Conservation (phyloP, 2,888 invertebrate species). For the Chymomyza caudatula region DNA sequence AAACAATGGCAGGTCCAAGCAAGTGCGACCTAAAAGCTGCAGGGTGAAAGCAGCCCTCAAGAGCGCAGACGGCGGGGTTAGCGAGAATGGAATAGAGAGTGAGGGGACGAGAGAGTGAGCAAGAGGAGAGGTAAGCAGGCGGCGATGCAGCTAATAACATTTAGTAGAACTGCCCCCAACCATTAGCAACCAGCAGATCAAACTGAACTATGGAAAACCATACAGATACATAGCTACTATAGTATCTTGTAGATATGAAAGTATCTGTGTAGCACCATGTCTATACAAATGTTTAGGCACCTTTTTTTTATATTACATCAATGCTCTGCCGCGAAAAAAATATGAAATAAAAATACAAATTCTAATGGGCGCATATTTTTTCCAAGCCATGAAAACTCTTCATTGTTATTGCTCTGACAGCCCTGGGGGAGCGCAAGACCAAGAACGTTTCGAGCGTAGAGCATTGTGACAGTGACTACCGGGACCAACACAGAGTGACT, state of each 20-base stretch:
- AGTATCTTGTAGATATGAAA: not conserved
- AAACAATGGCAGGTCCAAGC: constrained; percentile 36
- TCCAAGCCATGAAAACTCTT: constrained; percentile 37
- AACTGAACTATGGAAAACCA: not conserved
- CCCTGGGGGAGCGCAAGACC: not conserved
- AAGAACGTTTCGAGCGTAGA: not conserved
- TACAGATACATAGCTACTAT: not conserved
- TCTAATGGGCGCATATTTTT: constrained; percentile 49
- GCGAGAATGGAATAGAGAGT: not conserved
- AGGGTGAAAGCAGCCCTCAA: not conserved
- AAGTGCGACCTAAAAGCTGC: constrained; percentile 6
- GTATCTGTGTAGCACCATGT: constrained; percentile 16
- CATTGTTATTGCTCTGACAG: constrained; percentile 32
- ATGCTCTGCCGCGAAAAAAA: constrained; percentile 33
- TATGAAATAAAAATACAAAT: constrained; percentile 33
- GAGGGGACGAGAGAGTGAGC: constrained; percentile 12
- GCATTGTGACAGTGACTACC: constrained; percentile 59
- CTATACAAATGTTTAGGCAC: constrained; percentile 63
- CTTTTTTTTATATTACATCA: constrained; percentile 53
- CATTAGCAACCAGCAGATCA: constrained; percentile 29
- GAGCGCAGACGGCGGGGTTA: not conserved
- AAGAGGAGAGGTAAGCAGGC: constrained; percentile 60
- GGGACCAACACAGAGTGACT: not conserved
- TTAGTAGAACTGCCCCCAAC: constrained; percentile 27
- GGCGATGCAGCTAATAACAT: constrained; percentile 69